These are phyloP conservation scores for Drosophila nebulosa DNA, from an alignment of 1,140 invertebrate species.

Conservation along the genomic window DNA sequence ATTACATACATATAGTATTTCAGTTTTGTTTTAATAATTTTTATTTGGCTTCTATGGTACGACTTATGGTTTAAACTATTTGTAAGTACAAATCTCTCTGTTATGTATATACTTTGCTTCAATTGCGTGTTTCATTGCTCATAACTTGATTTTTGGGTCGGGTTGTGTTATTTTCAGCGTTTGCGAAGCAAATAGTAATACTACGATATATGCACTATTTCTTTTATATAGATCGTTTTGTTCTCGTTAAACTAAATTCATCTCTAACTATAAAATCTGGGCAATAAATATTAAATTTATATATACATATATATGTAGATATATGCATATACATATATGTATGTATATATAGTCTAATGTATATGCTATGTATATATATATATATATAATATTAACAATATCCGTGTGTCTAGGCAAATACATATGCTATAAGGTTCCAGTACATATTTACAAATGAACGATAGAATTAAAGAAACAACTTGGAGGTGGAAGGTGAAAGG, in stretches of 20 bases:
- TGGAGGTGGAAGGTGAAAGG: background rate
- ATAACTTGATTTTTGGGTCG: conserved; percentile 32
- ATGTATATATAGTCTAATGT: conserved; percentile 14
- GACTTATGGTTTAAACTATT: conserved; percentile 71
- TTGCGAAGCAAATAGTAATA: conserved; percentile 63
- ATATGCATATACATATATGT: conserved; percentile 39
- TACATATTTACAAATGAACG: conserved; percentile 74
- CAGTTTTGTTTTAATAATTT: conserved; percentile 61
- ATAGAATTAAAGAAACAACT: conserved; percentile 52
- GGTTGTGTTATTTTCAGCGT: conserved; percentile 28
- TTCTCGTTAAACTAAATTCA: conserved; percentile 72
- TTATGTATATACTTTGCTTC: conserved; percentile 55
- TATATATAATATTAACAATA: conserved; percentile 71
- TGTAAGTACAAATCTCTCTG: conserved; percentile 72
- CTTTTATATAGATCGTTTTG: conserved; percentile 37
- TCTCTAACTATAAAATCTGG: conserved; percentile 68
- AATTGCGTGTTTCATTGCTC: conserved; percentile 57
- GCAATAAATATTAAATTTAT: conserved; percentile 70
- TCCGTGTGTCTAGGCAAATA: conserved; percentile 50
- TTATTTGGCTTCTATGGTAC: conserved; percentile 78
- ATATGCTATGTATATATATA: conserved; percentile 32
- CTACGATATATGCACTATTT: conserved; percentile 44
- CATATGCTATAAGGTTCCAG: conserved; percentile 39
- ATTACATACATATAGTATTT: no score
- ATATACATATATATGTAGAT: conserved; percentile 24